Base-by-base conservation (phyloP, 1,140 invertebrate genomes). In the Drosophila albomicans region DNA sequence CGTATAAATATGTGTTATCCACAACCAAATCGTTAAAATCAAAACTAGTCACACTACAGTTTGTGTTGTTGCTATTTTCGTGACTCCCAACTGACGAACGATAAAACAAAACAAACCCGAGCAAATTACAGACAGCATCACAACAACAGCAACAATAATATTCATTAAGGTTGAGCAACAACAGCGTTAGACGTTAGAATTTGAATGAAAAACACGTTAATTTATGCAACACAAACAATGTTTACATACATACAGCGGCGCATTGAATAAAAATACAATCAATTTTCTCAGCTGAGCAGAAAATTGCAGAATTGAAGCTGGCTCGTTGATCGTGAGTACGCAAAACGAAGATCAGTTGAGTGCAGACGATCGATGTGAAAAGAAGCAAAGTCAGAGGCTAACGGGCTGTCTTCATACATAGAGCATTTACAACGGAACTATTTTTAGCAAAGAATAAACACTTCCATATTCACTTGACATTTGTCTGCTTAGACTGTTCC, bases 121-220 rank as follows among this genome's bases (percentile, higher is more conserved):
- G 32, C 7, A 38, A 10, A 38, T 7, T 10, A 38, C 6, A 38
- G 35, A 2, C 7, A 70, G 4, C 58, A 70, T 10, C 7, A 63
- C 32, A 45, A 61, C 56, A 65, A 43, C 32, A 56, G 28, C 7
- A 62, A 48, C 56, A 46, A 51, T 54, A 35, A 11, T 32, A 15
- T 20, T 68, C 82, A 77, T 88, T 82, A 82, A 61, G 48, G 57
- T 72, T 73, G 71, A 72, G 76, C 65, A 65, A 48, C 65, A 38
- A 30, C 49, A 75, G 41, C 28, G 61, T 52, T 15, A 38, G 11
- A 15, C 51, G 11, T n/a, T 6, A 49, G 3, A 56, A 48, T 38
- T 35, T 69, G 49, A 46, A 5, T 51, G 41, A 41, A 68, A 57
- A 35, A 65, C 45, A 48, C 54, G 72, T 75, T 65, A 61, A 61